A percentile compares a stretch with the other conserved stretches of the same genome.
Conservation (phyloP, 2,888 invertebrate genomes). For the Baccha elongata region DNA sequence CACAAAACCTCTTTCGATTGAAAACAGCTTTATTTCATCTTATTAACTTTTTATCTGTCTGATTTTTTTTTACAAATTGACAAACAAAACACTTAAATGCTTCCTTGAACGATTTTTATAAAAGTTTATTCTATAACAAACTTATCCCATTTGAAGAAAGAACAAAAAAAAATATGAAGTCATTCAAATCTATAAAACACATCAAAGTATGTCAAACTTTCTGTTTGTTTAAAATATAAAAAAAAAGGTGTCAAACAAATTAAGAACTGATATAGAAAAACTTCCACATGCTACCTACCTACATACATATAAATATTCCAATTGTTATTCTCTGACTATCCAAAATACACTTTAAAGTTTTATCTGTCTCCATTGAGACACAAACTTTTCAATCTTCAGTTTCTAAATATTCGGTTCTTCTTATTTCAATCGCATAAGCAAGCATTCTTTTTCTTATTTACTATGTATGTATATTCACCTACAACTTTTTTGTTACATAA, state of each 20-base stretch:
- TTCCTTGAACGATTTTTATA: neutral
- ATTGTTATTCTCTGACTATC: constrained; percentile 51
- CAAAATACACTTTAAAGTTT: constrained; percentile 54
- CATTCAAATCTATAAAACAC: constrained; percentile 2
- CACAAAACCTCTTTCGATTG: too few relatives aligned
- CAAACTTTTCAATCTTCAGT: constrained; percentile 59
- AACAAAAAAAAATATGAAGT: neutral
- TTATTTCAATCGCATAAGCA: constrained; percentile 38
- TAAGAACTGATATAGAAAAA: constrained; percentile 33
- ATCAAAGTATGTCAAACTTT: constrained; percentile 46
- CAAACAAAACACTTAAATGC: constrained; percentile 4
- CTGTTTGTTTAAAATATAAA: constrained; percentile 3
- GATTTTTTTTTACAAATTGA: neutral
- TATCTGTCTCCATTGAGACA: constrained; percentile 7
- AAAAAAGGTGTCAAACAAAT: constrained; percentile 57
- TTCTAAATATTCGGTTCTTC: constrained; percentile 10
- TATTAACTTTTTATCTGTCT: neutral
- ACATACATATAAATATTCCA: too few relatives aligned
- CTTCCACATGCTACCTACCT: constrained; percentile 28
- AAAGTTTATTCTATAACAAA: constrained; percentile 6
- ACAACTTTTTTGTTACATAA: constrained; percentile 23
- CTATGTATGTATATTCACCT: neutral
- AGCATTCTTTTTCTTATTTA: neutral
- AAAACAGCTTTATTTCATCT: too few relatives aligned
- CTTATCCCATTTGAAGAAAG: neutral